Evolutionary conservation across 2,797 vertebrate species (phyloP), one percentile per base, ranked within the genome.

Genomic region (Tinamus major): DNA sequence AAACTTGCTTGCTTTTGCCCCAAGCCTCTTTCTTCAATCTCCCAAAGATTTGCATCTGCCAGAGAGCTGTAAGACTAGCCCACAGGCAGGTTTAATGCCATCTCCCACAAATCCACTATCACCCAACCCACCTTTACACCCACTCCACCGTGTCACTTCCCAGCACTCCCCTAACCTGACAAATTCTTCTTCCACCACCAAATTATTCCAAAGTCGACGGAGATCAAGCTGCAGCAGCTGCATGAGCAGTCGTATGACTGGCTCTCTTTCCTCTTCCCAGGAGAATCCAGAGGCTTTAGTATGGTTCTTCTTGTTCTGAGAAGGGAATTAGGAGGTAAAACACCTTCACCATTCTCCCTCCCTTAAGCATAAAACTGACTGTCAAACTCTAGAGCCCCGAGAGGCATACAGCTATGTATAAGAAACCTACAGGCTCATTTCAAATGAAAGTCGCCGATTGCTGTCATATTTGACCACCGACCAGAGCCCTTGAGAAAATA

Each of bases 221-320:
- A 99, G 98, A 85, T 99, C 98, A 95, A 99, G 92, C 93, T 99
- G 99, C 49, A 99, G 98, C 58, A 99, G 97, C 94, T 99, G 99
- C 0, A 98, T 96, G 19, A 99, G 96, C 44, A 98, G 97, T 84
- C 96, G 98, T 77, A 99, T 96, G 51, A 99, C 91, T 0, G 84
- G 95, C 41, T 98, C 98, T 71, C 98, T 98, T 88, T 99, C 98
- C 4, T 98, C 97, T 51, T 99, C 99, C 99, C 99, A 99, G 41
- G 98, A 97, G 87, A 98, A 96, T 37, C 97, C 97, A 42, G 97
- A 97, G 39, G 94, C 90, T 17, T 96, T 97, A 35, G 95, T 37
- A 82, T 97, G 98, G n/a, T 88, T 96, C 90, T 99, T 99, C 93
- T 97, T 98, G 49, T 97, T 98, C 99, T 99, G 97, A 70, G 86